Evolutionary conservation across 2,888 invertebrate genomes (phyloP).

Genomic region (Lordiphosa fenestrarum): DNA sequence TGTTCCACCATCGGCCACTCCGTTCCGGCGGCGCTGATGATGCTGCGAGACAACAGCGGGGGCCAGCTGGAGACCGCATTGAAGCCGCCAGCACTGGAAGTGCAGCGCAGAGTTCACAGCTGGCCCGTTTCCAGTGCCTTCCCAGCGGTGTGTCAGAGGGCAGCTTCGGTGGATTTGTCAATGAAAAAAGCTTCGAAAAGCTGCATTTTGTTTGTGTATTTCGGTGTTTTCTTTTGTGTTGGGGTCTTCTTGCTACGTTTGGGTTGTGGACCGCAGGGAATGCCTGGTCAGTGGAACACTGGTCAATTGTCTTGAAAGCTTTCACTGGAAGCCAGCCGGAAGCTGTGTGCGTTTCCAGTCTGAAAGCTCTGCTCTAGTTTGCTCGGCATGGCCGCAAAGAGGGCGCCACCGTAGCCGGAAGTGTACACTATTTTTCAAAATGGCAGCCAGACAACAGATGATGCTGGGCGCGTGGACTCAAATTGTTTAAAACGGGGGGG

Average conservation of each 20-base stretch:
- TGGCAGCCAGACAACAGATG: conserved; percentile 12
- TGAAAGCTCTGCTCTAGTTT: conserved; percentile 12
- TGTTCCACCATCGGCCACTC: conserved; percentile 3
- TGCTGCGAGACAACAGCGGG: conserved; percentile 10
- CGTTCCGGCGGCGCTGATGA: conserved; percentile 13
- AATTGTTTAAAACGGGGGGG: too few species aligned
- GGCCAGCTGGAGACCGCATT: conserved; percentile 22
- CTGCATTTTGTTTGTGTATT: too few species aligned
- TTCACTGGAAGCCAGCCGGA: conserved; percentile 47
- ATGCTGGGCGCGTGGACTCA: conserved; percentile 32
- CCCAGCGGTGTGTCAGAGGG: conserved; percentile 14
- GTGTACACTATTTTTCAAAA: conserved; percentile 4
- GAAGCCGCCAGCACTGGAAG: conserved; percentile 6
- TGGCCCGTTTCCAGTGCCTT: conserved; percentile 13
- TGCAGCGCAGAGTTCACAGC: too few species aligned
- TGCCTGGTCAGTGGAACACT: conserved; percentile 11
- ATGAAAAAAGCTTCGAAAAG: conserved; percentile 23
- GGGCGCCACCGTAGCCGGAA: conserved; percentile 22
- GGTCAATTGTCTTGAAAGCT: conserved; percentile 32
- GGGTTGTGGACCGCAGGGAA: conserved; percentile 6
- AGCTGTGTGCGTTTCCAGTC: conserved; percentile 59
- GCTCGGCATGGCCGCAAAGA: conserved; percentile 7
- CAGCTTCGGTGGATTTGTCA: conserved; percentile 21
- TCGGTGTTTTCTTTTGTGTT: too few species aligned
- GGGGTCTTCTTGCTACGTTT: too few species aligned